Evolutionary conservation across 2,113 vertebrate species (phyloP).

Genomic region (Acanthochromis polyacanthus): DNA sequence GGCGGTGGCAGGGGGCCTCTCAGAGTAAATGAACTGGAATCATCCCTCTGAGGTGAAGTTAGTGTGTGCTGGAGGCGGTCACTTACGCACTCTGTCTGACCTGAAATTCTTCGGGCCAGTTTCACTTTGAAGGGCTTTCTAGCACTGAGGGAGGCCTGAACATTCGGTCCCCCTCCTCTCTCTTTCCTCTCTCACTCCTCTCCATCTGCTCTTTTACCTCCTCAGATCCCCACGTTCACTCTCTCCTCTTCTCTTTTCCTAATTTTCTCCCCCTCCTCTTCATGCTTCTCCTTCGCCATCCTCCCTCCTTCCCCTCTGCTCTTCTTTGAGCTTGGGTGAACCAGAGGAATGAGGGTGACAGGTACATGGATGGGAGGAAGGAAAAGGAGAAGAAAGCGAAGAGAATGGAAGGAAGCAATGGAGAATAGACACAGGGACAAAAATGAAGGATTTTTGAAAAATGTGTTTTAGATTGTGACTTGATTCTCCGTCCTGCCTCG

Average conservation of each 20-base stretch:
- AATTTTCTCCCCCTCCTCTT: slow-evolving; percentile 2
- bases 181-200: slow-evolving; percentile 35
- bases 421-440: neutral
- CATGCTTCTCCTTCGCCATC: slow-evolving; percentile 17
- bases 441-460: neutral
- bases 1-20: slow-evolving; percentile 33
- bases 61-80: slow-evolving; percentile 53
- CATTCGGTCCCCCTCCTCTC: slow-evolving; percentile 29
- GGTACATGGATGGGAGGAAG: slow-evolving; percentile 59
- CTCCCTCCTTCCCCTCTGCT: slow-evolving; percentile 37
- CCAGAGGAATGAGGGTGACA: slow-evolving; percentile 78
- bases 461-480: neutral
- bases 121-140: slow-evolving; percentile 74
- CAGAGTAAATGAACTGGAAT: slow-evolving; percentile 74
- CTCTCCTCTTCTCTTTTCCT: neutral
- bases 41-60: slow-evolving; percentile 54
- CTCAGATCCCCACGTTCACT: slow-evolving; percentile 4
- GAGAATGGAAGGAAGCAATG: neutral
- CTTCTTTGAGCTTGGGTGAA: slow-evolving; percentile 73
- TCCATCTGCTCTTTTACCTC: slow-evolving; percentile 40
- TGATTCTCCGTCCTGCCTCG: neutral
- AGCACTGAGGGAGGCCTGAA: slow-evolving; percentile 54
- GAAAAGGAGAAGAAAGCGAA: slow-evolving; percentile 6
- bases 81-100: slow-evolving; percentile 68
- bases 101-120: slow-evolving; percentile 76